These are phyloP conservation scores for Dendrolimus punctatus DNA, from an alignment of 1,140 invertebrate species.

Conservation along the genomic window DNA sequence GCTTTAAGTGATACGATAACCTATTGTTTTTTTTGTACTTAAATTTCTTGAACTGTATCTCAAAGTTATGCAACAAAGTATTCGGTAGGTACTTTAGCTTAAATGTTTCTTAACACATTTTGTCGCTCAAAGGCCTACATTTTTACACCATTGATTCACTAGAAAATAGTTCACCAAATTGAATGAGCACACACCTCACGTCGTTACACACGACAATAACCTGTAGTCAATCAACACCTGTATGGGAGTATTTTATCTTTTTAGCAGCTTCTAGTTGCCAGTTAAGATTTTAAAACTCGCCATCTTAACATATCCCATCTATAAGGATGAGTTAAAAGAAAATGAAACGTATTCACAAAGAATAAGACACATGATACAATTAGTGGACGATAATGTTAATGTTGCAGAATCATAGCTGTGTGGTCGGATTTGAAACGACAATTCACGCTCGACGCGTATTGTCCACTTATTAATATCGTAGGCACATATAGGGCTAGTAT, in stretches of 20 bases:
- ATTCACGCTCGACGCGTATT: constrained; percentile 4
- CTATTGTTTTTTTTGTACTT: no score
- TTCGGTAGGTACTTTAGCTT: no score
- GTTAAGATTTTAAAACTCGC: constrained; percentile 19
- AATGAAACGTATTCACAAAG: not conserved
- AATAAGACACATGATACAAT: no score
- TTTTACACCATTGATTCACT: constrained; percentile 12
- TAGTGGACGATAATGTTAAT: not conserved
- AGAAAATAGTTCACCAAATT: constrained; percentile 18
- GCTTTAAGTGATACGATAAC: no score
- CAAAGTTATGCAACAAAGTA: no score
- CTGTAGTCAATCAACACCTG: constrained; percentile 34
- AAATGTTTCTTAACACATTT: no score
- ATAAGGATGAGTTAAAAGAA: no score
- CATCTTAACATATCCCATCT: not conserved
- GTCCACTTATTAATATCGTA: not conserved
- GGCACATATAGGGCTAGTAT: no score
- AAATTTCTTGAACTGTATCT: no score
- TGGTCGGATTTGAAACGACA: constrained; percentile 4
- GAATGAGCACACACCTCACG: constrained; percentile 13
- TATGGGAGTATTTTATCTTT: constrained; percentile 49
- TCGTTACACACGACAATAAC: constrained; percentile 21
- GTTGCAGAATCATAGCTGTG: constrained; percentile 1
- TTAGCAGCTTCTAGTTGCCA: constrained; percentile 39
- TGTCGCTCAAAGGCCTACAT: no score